Percentiles rank a stretch among this genome's conserved stretches.
phyloP scores from a whole-genome alignment of 2,888 invertebrate species.

The Temnothorax ravouxi region DNA sequence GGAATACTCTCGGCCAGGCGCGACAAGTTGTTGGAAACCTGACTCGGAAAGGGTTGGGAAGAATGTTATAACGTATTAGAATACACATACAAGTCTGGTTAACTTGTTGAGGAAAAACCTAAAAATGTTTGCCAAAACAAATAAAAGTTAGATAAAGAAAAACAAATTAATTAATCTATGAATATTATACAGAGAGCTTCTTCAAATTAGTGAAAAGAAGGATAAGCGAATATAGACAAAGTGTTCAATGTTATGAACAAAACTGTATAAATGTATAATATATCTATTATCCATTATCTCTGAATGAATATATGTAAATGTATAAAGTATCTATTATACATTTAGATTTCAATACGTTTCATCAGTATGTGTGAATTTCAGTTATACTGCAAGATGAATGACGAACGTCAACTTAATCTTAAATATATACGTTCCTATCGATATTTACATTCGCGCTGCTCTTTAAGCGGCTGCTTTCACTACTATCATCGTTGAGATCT shows the following conservation, averaged over 20 bases:
- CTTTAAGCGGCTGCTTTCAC: conserved; percentile 34
- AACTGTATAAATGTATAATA: background rate
- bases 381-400: background rate
- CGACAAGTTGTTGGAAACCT: conserved; percentile 65
- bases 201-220: background rate
- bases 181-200: background rate
- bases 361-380: background rate
- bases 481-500: conserved; percentile 39
- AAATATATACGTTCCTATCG: conserved; percentile 1
- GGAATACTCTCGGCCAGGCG: conserved; percentile 55
- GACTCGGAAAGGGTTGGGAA: conserved; percentile 21
- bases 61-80: conserved; percentile 6
- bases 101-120: background rate
- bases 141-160: background rate
- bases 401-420: conserved; percentile 5
- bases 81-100: background rate
- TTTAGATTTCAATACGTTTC: background rate
- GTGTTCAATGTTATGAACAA: background rate
- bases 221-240: background rate
- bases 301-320: background rate
- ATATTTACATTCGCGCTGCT: conserved; percentile 37
- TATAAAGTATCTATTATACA: background rate
- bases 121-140: background rate
- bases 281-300: background rate
- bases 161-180: background rate